Evolutionary conservation across 2,113 vertebrate genomes (phyloP), one percentile per base, ranked within the genome.

Genomic region (Callaeas wilsoni): DNA sequence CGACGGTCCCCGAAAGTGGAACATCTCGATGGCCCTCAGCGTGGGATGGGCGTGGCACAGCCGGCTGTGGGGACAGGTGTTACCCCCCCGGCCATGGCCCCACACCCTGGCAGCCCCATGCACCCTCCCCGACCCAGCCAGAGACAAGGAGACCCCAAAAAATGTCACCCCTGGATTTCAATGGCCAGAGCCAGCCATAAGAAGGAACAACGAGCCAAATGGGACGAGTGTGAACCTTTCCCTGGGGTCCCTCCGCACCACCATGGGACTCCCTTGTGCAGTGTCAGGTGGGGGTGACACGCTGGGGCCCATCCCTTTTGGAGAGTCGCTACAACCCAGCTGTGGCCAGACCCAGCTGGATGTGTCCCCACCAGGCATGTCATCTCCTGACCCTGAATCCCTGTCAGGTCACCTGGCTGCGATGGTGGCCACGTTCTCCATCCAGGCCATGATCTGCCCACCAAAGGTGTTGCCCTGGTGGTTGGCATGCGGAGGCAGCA

Each of bases 391-490:
- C 4, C 6, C 41, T 1, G 1, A 37, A 25, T 9, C 56, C 44
- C 39, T 1, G 0, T 5, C 0, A 0, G 33, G 22, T 90, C 76
- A 99, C 99, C 99, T 99, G 97, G 99, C 99, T 73, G 99, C 98
- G 5, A 99, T 99, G 70, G 99, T 99, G 94, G 99, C 99, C 80
- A 99, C 99, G 0, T 99, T 99, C 96, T 99, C 99, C 99, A 99
- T 99, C 99, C 99, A 99, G 91, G 99, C 99, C 99, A 99, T 99
- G 97, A 99, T 99, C 98, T 99, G 99, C 37, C 99, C 99, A 9
- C 99, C 99, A 0, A 99, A 99, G 33, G 99, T 99, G 97, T 99
- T 99, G 90, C 99, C 98, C 96, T 99, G 99, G 93, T 99, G 99
- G 96, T 99, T 99, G 95, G 99, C 99, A 0, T 99, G 99, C 0